These are phyloP conservation scores for Melanerpes aurifrons DNA, from an alignment of 2,113 vertebrate species.

Conservation along the genomic window DNA sequence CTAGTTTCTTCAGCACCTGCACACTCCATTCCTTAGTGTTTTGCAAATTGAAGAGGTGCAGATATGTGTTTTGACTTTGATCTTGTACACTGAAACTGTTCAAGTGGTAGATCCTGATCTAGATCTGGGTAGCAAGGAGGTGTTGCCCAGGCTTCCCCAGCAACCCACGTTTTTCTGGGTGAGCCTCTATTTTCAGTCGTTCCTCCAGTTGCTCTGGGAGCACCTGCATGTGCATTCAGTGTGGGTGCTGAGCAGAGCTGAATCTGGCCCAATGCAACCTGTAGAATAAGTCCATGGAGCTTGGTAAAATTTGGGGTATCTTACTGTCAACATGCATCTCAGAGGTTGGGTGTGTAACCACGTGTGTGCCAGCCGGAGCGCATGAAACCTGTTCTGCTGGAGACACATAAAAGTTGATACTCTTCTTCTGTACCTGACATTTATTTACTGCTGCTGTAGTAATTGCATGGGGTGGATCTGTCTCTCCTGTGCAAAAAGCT, in stretches of 20 bases:
- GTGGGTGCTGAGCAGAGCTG: neutral
- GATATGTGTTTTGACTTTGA: neutral
- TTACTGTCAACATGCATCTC: neutral
- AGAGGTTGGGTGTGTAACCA: rapidly evolving
- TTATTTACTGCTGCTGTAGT: neutral
- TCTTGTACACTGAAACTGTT: neutral
- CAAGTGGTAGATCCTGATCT: neutral
- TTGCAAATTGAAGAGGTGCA: neutral
- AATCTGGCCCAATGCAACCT: neutral
- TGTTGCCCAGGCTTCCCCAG: neutral
- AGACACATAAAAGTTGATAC: neutral
- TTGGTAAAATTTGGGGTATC: neutral
- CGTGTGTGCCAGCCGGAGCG: neutral
- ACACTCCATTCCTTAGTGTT: neutral
- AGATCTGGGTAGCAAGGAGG: neutral
- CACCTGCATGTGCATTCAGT: neutral
- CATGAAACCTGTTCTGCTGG: neutral
- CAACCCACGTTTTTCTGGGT: neutral
- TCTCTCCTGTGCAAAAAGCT: neutral
- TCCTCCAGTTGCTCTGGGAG: neutral
- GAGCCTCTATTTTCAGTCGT: neutral
- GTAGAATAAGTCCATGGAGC: neutral
- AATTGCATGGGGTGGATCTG: neutral
- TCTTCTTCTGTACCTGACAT: neutral
- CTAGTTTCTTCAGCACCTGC: neutral